Evolutionary conservation across 2,797 vertebrate genomes (phyloP).

Genomic region (Sebastes steindachneri): DNA sequence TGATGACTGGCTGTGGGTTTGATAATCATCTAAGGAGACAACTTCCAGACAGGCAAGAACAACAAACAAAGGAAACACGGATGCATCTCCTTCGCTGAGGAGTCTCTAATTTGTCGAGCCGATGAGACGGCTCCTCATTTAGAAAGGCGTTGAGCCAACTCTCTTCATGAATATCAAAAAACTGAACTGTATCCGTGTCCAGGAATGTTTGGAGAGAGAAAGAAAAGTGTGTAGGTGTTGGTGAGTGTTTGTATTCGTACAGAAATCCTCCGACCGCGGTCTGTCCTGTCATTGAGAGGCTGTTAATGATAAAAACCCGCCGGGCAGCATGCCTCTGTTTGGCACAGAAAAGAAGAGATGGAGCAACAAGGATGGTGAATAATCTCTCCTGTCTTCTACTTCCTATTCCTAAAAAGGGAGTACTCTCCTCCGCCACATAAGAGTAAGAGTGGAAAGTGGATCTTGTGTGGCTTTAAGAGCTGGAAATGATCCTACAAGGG

Average conservation of each 20-base stretch:
- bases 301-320: slow-evolving; percentile 8
- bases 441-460: not conserved
- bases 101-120: slow-evolving; percentile 64
- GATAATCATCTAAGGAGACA: slow-evolving; percentile 75
- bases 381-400: not conserved
- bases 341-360: not conserved
- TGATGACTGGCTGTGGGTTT: slow-evolving; percentile 67
- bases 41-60: slow-evolving; percentile 72
- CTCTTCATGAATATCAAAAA: slow-evolving; percentile 5
- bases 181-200: not conserved
- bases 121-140: slow-evolving; percentile 26
- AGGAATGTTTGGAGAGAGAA: not conserved
- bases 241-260: not conserved
- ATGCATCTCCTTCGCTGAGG: slow-evolving; percentile 43
- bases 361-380: slow-evolving; percentile 4
- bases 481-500: not conserved
- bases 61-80: slow-evolving; percentile 70
- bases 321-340: not conserved
- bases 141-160: slow-evolving; percentile 25
- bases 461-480: slow-evolving; percentile 3
- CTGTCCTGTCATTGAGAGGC: not conserved
- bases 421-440: not conserved
- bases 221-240: not conserved
- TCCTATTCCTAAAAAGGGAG: not conserved
- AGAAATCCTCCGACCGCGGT: not conserved